A percentile compares a stretch with the other conserved stretches of the same genome.
Evolutionary conservation across 2,797 vertebrate genomes (phyloP).

Genomic region (Alfaro cultratus): DNA sequence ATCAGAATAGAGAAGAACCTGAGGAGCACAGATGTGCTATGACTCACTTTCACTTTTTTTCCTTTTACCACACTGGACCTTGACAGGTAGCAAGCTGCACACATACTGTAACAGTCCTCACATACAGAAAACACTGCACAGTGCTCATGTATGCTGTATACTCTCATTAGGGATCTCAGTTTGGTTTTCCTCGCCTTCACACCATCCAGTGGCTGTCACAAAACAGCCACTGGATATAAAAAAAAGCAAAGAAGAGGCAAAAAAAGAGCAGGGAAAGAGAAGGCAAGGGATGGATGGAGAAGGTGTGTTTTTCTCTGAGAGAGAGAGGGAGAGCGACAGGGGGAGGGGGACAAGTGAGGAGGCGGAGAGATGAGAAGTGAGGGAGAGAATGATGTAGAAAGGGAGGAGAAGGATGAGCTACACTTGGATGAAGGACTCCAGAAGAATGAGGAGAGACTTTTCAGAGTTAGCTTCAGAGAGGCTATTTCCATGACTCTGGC

Average conservation of each 20-base stretch:
- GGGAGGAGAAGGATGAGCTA: slow-evolving; percentile 57
- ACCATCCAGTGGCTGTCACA: slow-evolving; percentile 7
- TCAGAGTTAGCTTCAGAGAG: slow-evolving; percentile 44
- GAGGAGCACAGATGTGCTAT: slow-evolving; percentile 38
- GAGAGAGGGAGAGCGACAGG: slow-evolving; percentile 23
- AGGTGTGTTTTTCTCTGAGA: slow-evolving; percentile 37
- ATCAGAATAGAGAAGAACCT: slow-evolving; percentile 19
- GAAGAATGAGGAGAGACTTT: slow-evolving; percentile 56
- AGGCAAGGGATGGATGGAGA: slow-evolving; percentile 8
- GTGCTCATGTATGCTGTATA: slow-evolving; percentile 11
- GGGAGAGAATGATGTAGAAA: slow-evolving; percentile 62
- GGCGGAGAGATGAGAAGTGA: slow-evolving; percentile 65
- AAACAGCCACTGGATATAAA: slow-evolving; percentile 21
- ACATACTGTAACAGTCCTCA: slow-evolving; percentile 25
- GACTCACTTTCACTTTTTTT: slow-evolving; percentile 49
- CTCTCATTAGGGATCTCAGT: neutral
- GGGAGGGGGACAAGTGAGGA: slow-evolving; percentile 57
- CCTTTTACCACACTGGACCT: slow-evolving; percentile 24
- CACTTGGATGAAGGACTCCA: slow-evolving; percentile 69
- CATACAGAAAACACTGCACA: slow-evolving; percentile 31
- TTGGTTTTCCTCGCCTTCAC: neutral
- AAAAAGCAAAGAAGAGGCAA: slow-evolving; percentile 25
- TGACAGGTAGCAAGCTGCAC: slow-evolving; percentile 36
- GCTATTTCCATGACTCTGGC: slow-evolving; percentile 28
- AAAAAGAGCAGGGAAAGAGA: slow-evolving; percentile 30